Conservation (phyloP, 2,797 vertebrate genomes). For the Ceyx erithaca region DNA sequence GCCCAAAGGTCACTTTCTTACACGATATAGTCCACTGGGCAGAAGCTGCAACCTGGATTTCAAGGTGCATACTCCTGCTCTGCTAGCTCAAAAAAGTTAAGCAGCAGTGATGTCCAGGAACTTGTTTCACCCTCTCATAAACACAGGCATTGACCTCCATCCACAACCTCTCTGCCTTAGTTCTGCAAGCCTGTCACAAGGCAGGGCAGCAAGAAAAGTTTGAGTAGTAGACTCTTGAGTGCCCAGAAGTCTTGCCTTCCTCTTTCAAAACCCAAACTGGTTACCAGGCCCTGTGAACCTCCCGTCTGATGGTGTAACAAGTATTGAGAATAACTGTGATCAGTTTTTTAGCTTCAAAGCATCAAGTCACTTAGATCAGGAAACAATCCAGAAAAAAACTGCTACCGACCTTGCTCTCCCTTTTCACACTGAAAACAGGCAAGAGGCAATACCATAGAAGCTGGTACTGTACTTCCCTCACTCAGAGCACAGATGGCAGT, state of each 20-base stretch:
- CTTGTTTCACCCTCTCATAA: not conserved
- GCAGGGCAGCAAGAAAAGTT: not conserved
- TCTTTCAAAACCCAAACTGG: not conserved
- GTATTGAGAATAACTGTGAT: not conserved
- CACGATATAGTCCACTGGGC: accelerated
- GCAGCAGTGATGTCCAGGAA: accelerated
- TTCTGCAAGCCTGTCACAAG: not conserved
- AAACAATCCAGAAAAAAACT: not conserved
- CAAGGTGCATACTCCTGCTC: not conserved
- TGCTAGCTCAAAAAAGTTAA: too few relatives aligned
- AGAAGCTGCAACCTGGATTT: accelerated
- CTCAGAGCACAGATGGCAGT: not conserved
- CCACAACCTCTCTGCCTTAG: accelerated
- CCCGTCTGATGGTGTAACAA: too few relatives aligned
- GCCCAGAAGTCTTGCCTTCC: too few relatives aligned
- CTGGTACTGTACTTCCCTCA: not conserved
- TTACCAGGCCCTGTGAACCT: not conserved
- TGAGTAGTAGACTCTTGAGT: too few relatives aligned
- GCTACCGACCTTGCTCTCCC: too few relatives aligned
- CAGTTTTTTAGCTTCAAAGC: accelerated
- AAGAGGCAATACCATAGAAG: not conserved
- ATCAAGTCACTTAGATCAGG: not conserved
- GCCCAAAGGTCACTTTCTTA: accelerated
- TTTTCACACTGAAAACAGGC: not conserved
- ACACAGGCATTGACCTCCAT: not conserved